phyloP scores from a whole-genome alignment of 1,140 invertebrate species.

The Eciton burchellii region DNA sequence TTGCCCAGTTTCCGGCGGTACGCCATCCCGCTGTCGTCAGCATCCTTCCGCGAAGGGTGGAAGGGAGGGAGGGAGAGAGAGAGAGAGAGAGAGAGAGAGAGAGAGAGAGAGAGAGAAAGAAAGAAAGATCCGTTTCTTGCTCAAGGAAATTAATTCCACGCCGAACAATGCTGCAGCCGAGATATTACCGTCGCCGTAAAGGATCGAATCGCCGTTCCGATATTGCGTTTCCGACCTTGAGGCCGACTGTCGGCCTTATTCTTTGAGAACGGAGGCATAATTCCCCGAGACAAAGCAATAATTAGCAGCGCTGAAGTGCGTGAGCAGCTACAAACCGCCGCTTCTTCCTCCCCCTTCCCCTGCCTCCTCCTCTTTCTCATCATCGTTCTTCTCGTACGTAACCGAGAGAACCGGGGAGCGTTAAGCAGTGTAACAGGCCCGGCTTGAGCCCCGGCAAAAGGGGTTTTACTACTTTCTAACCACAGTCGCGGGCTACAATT shows the following conservation, averaged over 20 bases:
- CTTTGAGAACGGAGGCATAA: conserved; percentile 47
- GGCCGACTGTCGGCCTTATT: conserved; percentile 59
- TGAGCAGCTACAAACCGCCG: conserved; percentile 42
- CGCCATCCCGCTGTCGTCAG: too few relatives aligned
- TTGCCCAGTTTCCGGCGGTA: too few relatives aligned
- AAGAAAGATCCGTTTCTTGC: too few relatives aligned
- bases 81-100: too few relatives aligned
- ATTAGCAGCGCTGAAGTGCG: conserved; percentile 73
- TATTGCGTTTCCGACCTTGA: conserved; percentile 59
- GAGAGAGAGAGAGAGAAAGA: too few relatives aligned
- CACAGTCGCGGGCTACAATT: conserved; percentile 82
- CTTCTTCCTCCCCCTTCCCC: conserved; percentile 35
- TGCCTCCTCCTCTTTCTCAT: conserved; percentile 38
- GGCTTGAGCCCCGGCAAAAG: conserved; percentile 65
- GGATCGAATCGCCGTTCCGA: not conserved
- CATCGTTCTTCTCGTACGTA: conserved; percentile 52
- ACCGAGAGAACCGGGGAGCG: conserved; percentile 61
- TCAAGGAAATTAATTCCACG: not conserved
- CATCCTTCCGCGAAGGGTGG: too few relatives aligned
- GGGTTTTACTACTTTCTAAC: conserved; percentile 84
- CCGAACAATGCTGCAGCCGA: not conserved
- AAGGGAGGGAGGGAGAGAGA: too few relatives aligned
- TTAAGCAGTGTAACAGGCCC: conserved; percentile 73
- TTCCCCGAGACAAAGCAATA: conserved; percentile 73
- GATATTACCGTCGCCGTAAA: not conserved